A percentile compares a stretch with the other conserved stretches of the same genome.
These are phyloP conservation scores for Phenganax marumi DNA, from an alignment of 92 coral and sea anemone species.

Conservation along the genomic window DNA sequence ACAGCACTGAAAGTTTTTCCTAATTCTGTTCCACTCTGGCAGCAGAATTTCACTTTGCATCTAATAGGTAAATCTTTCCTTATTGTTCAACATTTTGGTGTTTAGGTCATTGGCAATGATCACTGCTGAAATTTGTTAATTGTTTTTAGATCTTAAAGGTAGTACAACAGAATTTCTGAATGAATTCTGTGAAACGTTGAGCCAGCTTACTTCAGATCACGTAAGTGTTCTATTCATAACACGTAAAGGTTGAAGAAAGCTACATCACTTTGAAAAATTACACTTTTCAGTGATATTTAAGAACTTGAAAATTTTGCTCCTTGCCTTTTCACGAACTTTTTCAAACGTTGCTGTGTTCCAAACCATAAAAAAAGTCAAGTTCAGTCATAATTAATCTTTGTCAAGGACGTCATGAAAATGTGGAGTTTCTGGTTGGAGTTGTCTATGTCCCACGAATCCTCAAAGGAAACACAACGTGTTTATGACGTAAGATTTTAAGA, in stretches of 20 bases:
- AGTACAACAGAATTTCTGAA: slow-evolving; percentile 4
- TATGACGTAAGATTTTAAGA: slow-evolving; percentile 67
- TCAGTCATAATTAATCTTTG: neutral
- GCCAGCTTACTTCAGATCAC: slow-evolving; percentile 16
- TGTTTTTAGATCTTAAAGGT: slow-evolving; percentile 14
- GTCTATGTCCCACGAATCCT: slow-evolving; percentile 46
- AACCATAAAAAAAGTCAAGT: too few relatives aligned
- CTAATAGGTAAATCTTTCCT: slow-evolving; percentile 36
- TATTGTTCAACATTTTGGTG: neutral
- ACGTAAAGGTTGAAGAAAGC: slow-evolving; percentile 2
- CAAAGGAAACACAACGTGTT: slow-evolving; percentile 56
- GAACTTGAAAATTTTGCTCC: too few relatives aligned
- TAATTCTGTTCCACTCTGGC: slow-evolving; percentile 62
- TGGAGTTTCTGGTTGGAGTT: slow-evolving; percentile 79
- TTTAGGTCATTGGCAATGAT: neutral
- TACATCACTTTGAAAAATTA: too few relatives aligned
- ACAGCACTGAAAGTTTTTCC: slow-evolving; percentile 38
- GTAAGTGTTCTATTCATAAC: slow-evolving; percentile 30
- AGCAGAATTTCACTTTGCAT: slow-evolving; percentile 63
- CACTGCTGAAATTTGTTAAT: slow-evolving; percentile 29
- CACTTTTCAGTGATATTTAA: too few relatives aligned
- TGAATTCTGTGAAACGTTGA: slow-evolving; percentile 39
- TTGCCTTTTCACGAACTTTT: too few relatives aligned
- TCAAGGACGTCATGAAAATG: slow-evolving; percentile 67
- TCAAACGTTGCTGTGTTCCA: too few relatives aligned